phyloP scores from a whole-genome alignment of 2,797 vertebrate species.

The Podargus strigoides region DNA sequence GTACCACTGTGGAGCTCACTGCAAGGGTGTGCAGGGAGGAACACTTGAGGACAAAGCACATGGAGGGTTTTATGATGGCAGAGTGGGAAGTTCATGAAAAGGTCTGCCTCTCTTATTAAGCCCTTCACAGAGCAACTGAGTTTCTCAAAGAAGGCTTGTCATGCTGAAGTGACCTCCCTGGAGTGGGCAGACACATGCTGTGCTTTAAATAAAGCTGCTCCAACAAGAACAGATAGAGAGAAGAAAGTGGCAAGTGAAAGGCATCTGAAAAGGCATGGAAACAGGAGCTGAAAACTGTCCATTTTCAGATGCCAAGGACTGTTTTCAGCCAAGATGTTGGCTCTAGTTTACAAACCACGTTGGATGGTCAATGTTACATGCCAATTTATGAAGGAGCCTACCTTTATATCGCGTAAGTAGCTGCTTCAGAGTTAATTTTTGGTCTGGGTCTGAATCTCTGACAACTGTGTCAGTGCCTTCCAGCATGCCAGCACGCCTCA shows the following conservation, averaged over 20 bases:
- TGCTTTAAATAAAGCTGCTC: neutral
- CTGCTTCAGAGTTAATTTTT: constrained; percentile 88
- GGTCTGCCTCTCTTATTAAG: neutral
- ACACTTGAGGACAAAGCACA: neutral
- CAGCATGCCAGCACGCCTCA: constrained; percentile 80
- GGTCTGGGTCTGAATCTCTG: constrained; percentile 89
- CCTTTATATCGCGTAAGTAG: constrained; percentile 87
- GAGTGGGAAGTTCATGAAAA: neutral
- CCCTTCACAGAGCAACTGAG: neutral
- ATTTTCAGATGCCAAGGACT: neutral
- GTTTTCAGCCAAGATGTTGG: neutral
- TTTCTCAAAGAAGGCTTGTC: neutral
- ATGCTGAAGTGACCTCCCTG: neutral
- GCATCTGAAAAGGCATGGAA: neutral
- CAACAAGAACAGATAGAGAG: neutral
- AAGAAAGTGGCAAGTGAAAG: neutral
- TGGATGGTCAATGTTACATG: neutral
- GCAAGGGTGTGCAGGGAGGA: neutral
- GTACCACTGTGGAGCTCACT: neutral
- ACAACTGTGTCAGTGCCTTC: constrained; percentile 72
- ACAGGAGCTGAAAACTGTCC: neutral
- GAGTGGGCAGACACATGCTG: neutral
- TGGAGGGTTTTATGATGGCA: neutral
- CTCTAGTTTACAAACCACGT: neutral
- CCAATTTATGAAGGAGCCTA: constrained; percentile 21